Evolutionary conservation across 2,888 invertebrate species (phyloP), one percentile per base, ranked within the genome.

Genomic region (Tridacna gigas): DNA sequence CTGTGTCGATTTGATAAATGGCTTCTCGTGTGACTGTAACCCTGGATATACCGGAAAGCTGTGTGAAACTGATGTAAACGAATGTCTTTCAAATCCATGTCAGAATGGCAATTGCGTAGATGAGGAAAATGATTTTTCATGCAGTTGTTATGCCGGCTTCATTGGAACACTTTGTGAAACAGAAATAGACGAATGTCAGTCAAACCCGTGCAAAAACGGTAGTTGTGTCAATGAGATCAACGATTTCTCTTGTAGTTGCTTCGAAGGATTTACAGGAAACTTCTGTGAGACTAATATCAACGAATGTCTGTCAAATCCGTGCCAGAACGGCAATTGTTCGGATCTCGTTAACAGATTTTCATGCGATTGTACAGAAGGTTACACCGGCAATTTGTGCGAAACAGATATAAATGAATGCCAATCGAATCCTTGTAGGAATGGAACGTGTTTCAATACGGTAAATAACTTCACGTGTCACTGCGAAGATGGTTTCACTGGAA

Each of bases 311-410:
- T 47, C 37, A 15, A 73, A 74, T 63, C 84, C 85, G 4, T 91
- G 91, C 74, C 65, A 77, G 48, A 79, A 82, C 25, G 89, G 83
- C 7, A 78, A 76, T 12, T 91, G 91, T 67, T 45, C 74, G 2
- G 83, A 90, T 69, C 83, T 73, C 18, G 66, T 80, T 25, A 87
- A 84, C 7, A 65, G 81, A 60, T 89, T 84, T 47, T 73, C 28
- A 0, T 91, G 91, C 82, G 3, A 37, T 13, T 91, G 91, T 77
- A 28, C 60, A n/a, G 76, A 79, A 26, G 89, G 88, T 65, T 88
- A 83, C 63, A 45, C 63, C 45, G 89, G 88, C 15, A 51, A 45
- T 18, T 47, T 37, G n/a, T 84, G 84, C 48, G 65, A 74, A 26
- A 66, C 69, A 22, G 77, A 83, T 61, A 74, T 77, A 20, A 71